Evolutionary conservation across 2,113 vertebrate species (phyloP), one percentile per base, ranked within the genome.

Genomic region (Pteruthius melanotis): DNA sequence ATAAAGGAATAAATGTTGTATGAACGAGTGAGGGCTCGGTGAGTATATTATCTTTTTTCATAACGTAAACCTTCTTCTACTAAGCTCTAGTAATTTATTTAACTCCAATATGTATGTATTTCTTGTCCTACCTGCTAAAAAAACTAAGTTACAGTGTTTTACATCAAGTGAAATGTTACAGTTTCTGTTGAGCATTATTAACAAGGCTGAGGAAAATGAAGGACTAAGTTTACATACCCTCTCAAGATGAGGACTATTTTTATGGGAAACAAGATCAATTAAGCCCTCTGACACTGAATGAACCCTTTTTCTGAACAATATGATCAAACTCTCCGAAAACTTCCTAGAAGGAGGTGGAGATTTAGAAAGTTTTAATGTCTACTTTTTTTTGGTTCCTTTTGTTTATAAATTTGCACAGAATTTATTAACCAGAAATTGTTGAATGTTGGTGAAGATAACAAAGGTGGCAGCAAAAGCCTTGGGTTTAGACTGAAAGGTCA

Each of bases 91-190:
- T 35, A 40, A 53, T 57, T 85, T 61, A 49, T 63, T 28, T n/a
- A n/a, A 64, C 4, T n/a, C 7, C 39, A 37, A 59, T 50, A 44
- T 22, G 2, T 7, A n/a, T n/a, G 2, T 6, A 42, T 35, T 89
- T 31, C 13, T 71, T 64, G 10, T 87, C 14, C 17, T 60, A 60
- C 7, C 9, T 72, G 19, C 49, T 59, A 40, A 31, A 74, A 83
- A 45, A 4, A 4, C 4, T 15, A 31, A n/a, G 22, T 54, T 52
- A 47, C 13, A 44, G 10, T 35, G 45, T 54, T 81, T 92, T 60
- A 50, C 3, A 40, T 1, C 1, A 21, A 52, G 2, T 23, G 3
- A 9, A 65, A 52, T 24, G 4, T 49, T 88, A 15, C 11, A 5
- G 11, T 35, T 71, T 47, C 39, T 66, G 5, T 20, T 37, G 28